These are phyloP conservation scores for Xylota segnis DNA, from an alignment of 2,888 invertebrate species.

Conservation along the genomic window DNA sequence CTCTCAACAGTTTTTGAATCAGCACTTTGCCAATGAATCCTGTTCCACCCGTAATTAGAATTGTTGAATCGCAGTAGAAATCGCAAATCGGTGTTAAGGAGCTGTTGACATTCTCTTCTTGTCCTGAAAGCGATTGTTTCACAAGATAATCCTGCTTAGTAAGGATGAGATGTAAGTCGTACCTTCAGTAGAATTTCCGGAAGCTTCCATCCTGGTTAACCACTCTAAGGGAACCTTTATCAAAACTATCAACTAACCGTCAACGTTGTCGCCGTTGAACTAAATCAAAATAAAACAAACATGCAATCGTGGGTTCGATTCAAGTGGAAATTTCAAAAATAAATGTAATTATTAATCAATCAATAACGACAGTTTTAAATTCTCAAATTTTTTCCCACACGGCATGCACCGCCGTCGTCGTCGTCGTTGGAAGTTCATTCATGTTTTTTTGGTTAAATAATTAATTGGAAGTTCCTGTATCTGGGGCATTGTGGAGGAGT, in stretches of 20 bases:
- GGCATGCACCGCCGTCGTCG: neutral
- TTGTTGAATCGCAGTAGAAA: constrained; percentile 82
- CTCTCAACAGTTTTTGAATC: constrained; percentile 83
- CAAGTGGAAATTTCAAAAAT: constrained; percentile 41
- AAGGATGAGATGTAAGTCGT: neutral
- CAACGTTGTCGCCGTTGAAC: constrained; percentile 27
- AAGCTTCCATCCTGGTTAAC: constrained; percentile 51
- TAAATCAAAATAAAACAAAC: constrained; percentile 55
- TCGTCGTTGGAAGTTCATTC: constrained; percentile 47
- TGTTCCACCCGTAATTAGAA: constrained; percentile 84
- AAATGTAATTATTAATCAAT: constrained; percentile 56
- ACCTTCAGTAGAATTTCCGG: constrained; percentile 27
- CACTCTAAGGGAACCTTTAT: neutral
- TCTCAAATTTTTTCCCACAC: constrained; percentile 59
- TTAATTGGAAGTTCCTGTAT: constrained; percentile 24
- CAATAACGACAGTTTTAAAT: constrained; percentile 69
- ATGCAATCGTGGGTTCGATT: constrained; percentile 12
- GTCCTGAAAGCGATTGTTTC: no score
- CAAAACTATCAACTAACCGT: constrained; percentile 12
- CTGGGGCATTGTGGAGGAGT: constrained; percentile 20
- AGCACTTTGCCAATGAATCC: constrained; percentile 84
- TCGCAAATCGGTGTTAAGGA: constrained; percentile 62
- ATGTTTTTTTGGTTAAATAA: constrained; percentile 53
- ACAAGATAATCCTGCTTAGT: no score
- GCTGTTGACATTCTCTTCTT: neutral